Conservation (phyloP, 2,888 invertebrate species). For the Ichneumoninae sp. region DNA sequence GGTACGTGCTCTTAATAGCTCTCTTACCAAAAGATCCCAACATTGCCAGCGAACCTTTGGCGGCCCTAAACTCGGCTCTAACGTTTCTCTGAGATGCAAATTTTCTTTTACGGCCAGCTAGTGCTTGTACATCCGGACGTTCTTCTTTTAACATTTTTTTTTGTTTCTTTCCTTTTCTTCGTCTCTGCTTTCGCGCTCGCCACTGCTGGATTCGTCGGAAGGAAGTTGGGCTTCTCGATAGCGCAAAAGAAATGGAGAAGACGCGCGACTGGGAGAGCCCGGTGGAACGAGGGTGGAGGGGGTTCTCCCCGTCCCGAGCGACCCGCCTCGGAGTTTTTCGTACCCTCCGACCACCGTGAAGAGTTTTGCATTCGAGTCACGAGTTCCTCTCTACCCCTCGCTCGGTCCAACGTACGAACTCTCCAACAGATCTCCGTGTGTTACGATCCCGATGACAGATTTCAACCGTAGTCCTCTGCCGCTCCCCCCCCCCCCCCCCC, state of each 20-base stretch:
- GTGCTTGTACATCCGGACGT: conserved; percentile 17
- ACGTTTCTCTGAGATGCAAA: conserved; percentile 73
- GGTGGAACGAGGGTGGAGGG: conserved; percentile 13
- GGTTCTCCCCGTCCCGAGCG: conserved; percentile 11
- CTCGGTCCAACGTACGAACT: conserved; percentile 27
- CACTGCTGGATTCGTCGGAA: conserved; percentile 21
- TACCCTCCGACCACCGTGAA: conserved; percentile 21
- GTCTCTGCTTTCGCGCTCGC: conserved; percentile 14
- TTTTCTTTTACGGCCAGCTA: conserved; percentile 66
- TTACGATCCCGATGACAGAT: conserved; percentile 67
- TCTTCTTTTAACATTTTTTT: conserved; percentile 9
- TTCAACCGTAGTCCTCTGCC: conserved; percentile 39
- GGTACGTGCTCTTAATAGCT: neutral
- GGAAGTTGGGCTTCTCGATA: conserved; percentile 12
- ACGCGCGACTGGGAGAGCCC: conserved; percentile 40
- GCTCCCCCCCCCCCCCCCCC: neutral
- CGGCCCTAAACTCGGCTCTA: conserved; percentile 68
- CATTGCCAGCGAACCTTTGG: conserved; percentile 38
- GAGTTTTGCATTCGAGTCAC: conserved; percentile 66
- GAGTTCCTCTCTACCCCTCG: conserved; percentile 48
- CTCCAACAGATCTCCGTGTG: conserved; percentile 41
- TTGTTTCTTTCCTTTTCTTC: neutral
- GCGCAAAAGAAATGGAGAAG: conserved; percentile 52
- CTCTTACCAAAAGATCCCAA: conserved; percentile 50
- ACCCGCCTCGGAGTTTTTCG: conserved; percentile 45